Evolutionary conservation across 2,797 vertebrate genomes (phyloP), one percentile per base, ranked within the genome.

Genomic region (Borostomias antarcticus): DNA sequence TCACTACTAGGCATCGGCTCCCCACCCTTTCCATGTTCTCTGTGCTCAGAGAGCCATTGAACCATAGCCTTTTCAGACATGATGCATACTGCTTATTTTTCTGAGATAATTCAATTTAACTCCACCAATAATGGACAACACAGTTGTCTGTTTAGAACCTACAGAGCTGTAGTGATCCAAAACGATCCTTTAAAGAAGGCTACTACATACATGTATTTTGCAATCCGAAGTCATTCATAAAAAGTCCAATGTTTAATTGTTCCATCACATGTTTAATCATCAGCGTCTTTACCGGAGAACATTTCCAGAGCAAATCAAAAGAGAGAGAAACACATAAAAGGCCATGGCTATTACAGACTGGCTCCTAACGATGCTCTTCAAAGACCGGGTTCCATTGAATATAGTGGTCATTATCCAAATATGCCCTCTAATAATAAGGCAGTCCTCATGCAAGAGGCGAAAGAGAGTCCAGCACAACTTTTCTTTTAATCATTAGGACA

Each of bases 1-100:
- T 92, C 89, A 92, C 80, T 51, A 64, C 66, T 65, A 61, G 81
- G 85, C 83, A 80, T 88, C 80, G 82, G 78, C 82, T 85, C 82
- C 77, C 84, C 81, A 85, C 85, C 85, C 81, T 82, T 84, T 85
- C 72, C 78, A 82, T 82, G 81, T 77, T 64, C 32, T 54, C 70
- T 30, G 57, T 8, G 32, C 85, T 88, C 82, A 83, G 78, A 83
- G 83, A 70, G 62, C 76, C 71, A 80, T 86, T 86, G 76, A 85
- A 80, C 85, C 77, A 68, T 56, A 61, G 78, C 57, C 81, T 84
- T 86, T 88, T 70, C 75, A 79, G 81, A 79, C 73, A 5, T 80
- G 78, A 85, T 67, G 77, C 75, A 76, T 32, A 5, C 48, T 75
- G 79, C 78, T 89, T 86, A 74, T 83, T 89, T 88, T 85, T 75